A percentile compares a stretch with the other conserved stretches of the same genome.
phyloP scores from a whole-genome alignment of 2,113 vertebrate species.

The Macaca fascicularis region T2T-MFA8v1.1 NC_088380.1:65808501-65809000 shows the following conservation, averaged over 20 bases:
- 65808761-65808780: neutral
- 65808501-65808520: neutral
- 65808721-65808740: neutral
- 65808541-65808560: neutral
- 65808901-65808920: neutral
- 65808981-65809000: neutral
- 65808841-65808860: neutral
- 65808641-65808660: too few relatives aligned
- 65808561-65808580: neutral
- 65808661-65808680: neutral
- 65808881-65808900: neutral
- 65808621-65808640: too few relatives aligned
- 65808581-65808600: neutral
- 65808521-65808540: neutral
- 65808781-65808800: neutral
- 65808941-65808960: neutral
- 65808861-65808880: neutral
- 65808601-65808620: neutral
- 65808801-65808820: neutral
- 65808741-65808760: neutral
- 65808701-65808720: neutral
- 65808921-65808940: neutral
- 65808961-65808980: neutral
- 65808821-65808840: neutral
- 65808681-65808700: constrained; percentile 16